Percentiles rank a stretch among this genome's conserved stretches.
Conservation (phyloP, 1,140 invertebrate genomes). For the Macrotrachela quadricornifera region DNA sequence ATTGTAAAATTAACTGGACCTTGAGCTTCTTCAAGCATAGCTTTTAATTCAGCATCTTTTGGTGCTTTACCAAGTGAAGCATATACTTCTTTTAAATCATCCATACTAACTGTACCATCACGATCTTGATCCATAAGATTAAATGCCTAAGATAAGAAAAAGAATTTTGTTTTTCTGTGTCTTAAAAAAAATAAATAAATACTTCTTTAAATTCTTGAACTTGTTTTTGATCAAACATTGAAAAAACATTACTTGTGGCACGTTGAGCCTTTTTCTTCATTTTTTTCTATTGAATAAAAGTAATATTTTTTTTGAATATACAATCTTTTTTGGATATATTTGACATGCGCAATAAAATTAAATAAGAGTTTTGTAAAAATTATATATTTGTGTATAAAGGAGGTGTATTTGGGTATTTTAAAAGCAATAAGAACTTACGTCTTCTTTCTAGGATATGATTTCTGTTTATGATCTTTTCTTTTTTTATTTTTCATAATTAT, state of each 20-base stretch:
- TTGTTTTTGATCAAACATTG: conserved; percentile 22
- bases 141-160: conserved; percentile 4
- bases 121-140: conserved; percentile 12
- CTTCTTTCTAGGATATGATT: no score
- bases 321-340: no score
- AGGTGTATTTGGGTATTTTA: no score
- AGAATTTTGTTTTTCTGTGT: no score
- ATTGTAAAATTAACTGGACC: conserved; percentile 87
- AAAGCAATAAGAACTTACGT: no score
- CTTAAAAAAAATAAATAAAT: no score
- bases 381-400: no score
- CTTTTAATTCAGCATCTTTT: conserved; percentile 66
- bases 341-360: no score
- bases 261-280: conserved; percentile 15
- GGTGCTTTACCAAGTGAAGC: conserved; percentile 40
- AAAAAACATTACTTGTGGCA: conserved; percentile 26
- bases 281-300: background rate
- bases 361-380: no score
- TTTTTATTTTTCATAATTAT: no score
- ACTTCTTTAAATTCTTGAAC: conserved; percentile 48
- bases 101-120: conserved; percentile 10
- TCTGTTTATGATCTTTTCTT: no score
- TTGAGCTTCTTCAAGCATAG: conserved; percentile 66
- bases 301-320: no score
- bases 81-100: conserved; percentile 10